These are phyloP conservation scores for Drosophila kepulauana DNA, from an alignment of 1,140 invertebrate genomes.

Conservation along the genomic window DNA sequence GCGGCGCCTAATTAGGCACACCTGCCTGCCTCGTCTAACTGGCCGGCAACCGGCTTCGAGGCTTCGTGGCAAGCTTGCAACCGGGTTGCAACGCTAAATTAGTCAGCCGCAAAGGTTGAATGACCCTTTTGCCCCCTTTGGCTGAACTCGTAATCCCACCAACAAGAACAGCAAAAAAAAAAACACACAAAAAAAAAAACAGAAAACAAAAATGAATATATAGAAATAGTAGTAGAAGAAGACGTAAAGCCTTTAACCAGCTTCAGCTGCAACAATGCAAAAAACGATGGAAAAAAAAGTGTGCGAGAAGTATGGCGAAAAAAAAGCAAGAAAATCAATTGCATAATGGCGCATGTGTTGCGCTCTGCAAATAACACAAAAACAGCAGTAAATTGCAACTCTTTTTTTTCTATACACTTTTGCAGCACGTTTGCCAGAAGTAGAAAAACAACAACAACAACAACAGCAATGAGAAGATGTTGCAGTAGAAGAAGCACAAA, in stretches of 20 bases:
- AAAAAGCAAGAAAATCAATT: conserved; percentile 78
- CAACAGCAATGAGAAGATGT: not conserved
- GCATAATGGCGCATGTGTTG: conserved; percentile 84
- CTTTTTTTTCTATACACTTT: conserved; percentile 58
- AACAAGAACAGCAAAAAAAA: not conserved
- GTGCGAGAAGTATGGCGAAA: conserved; percentile 22
- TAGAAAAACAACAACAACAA: conserved; percentile 42
- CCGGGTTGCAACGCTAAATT: conserved; percentile 48
- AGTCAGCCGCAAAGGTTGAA: conserved; percentile 66
- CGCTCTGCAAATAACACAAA: conserved; percentile 48
- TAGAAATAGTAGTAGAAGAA: conserved; percentile 16
- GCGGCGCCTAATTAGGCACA: conserved; percentile 75
- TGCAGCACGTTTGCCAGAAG: conserved; percentile 61
- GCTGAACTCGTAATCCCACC: not conserved
- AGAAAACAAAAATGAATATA: not conserved
- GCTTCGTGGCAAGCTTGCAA: not conserved
- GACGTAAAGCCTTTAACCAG: conserved; percentile 26
- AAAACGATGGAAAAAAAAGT: conserved; percentile 17
- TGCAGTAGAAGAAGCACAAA: conserved; percentile 21
- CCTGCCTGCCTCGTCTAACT: conserved; percentile 35
- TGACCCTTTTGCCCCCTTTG: conserved; percentile 53
- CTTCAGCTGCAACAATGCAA: conserved; percentile 60
- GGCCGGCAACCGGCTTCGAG: no score
- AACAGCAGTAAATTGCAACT: conserved; percentile 71
- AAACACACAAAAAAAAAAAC: conserved; percentile 31